Evolutionary conservation across 2,113 vertebrate species (phyloP).

Genomic region (Chaetodon auriga): DNA sequence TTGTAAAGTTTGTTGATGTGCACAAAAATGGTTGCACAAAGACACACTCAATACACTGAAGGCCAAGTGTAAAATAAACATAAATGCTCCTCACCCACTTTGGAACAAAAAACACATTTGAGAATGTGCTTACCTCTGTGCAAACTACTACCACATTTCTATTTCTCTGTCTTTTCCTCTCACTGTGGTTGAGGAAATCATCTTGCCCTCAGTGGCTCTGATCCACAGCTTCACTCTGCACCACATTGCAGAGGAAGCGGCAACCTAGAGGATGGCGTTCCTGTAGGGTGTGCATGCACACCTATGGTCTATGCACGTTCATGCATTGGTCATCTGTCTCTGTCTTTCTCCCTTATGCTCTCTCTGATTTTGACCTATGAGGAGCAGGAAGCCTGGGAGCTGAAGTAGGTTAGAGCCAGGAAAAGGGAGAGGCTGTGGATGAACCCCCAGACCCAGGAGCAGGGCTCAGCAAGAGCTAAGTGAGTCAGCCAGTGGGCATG

Average conservation of each 20-base stretch:
- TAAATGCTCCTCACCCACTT: background rate
- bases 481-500: constrained; percentile 49
- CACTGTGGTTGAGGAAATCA: constrained; percentile 43
- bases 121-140: constrained; percentile 29
- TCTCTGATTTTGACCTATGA: constrained; percentile 38
- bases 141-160: constrained; percentile 16
- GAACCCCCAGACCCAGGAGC: constrained; percentile 50
- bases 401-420: constrained; percentile 68
- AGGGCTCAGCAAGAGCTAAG: constrained; percentile 35
- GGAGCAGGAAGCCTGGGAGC: constrained; percentile 70
- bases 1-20: constrained; percentile 2
- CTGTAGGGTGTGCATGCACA: constrained; percentile 19
- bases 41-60: background rate
- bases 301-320: constrained; percentile 10
- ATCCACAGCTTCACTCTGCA: constrained; percentile 37
- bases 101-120: constrained; percentile 1
- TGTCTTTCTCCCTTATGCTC: constrained; percentile 1
- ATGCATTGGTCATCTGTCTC: constrained; percentile 6
- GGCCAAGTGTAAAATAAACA: constrained; percentile 2
- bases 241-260: constrained; percentile 40
- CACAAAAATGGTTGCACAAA: background rate
- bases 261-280: constrained; percentile 11
- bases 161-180: constrained; percentile 5
- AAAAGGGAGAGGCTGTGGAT: constrained; percentile 74
- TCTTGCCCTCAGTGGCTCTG: constrained; percentile 31